phyloP scores from a whole-genome alignment of 2,888 invertebrate genomes.

The Nomada lathburiana region DNA sequence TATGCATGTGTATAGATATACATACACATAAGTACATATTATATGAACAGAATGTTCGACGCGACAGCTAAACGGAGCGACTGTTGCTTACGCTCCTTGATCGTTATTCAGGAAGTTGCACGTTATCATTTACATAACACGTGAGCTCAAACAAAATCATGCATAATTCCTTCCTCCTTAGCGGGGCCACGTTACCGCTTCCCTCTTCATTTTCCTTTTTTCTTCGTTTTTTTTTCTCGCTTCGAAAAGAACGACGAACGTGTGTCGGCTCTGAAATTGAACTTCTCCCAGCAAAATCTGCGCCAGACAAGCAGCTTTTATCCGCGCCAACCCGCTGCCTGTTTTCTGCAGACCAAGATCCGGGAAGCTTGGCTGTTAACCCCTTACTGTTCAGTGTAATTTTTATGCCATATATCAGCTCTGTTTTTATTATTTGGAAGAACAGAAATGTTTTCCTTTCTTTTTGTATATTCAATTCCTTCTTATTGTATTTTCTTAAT shows the following conservation, averaged over 20 bases:
- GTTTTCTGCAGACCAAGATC: background rate
- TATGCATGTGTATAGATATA: no score
- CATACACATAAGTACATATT: no score
- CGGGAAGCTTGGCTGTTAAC: background rate
- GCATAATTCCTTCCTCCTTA: conserved; percentile 67
- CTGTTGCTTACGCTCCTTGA: conserved; percentile 61
- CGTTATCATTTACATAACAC: conserved; percentile 72
- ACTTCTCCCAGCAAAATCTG: background rate
- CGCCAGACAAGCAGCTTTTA: conserved; percentile 1
- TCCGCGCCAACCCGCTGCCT: background rate
- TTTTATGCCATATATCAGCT: no score
- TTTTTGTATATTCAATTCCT: no score
- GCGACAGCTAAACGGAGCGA: conserved; percentile 40
- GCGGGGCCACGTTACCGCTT: conserved; percentile 44
- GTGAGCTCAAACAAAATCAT: conserved; percentile 61
- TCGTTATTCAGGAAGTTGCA: conserved; percentile 72
- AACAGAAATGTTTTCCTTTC: no score
- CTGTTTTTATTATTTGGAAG: no score
- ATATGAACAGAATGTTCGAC: background rate
- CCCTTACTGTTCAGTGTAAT: background rate
- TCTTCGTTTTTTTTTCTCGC: background rate
- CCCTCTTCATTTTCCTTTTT: conserved; percentile 31
- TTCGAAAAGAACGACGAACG: conserved; percentile 13
- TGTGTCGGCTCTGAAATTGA: conserved; percentile 6
- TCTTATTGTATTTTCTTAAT: no score